phyloP scores from a whole-genome alignment of 2,888 invertebrate species.

The Caprella mutica region DNA sequence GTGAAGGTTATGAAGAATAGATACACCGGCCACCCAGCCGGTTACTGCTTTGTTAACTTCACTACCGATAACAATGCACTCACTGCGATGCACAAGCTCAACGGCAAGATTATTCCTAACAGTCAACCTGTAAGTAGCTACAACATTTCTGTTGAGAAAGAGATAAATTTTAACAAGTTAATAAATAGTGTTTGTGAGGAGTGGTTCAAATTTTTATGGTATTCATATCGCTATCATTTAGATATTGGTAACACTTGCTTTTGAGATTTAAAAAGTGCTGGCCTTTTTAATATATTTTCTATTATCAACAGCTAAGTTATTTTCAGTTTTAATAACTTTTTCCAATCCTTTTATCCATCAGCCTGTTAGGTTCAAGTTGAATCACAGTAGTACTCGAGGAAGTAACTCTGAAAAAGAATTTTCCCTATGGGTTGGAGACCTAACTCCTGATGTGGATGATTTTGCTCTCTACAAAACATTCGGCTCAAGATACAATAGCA shows the following conservation, averaged over 20 bases:
- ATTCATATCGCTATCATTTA: too few relatives aligned
- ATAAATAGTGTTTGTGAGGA: too few relatives aligned
- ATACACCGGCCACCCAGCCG: constrained; percentile 81
- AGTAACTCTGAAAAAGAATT: constrained; percentile 67
- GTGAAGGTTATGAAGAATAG: constrained; percentile 77
- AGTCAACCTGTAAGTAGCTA: constrained; percentile 60
- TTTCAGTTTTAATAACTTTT: constrained; percentile 2
- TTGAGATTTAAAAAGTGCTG: constrained; percentile 8
- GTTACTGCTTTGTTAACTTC: constrained; percentile 89
- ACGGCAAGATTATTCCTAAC: constrained; percentile 88
- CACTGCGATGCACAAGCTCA: constrained; percentile 86
- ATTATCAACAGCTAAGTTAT: neutral
- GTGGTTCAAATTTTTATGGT: too few relatives aligned
- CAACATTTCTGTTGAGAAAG: neutral
- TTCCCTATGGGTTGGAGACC: constrained; percentile 91
- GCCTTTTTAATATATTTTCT: neutral
- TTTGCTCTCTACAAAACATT: constrained; percentile 84
- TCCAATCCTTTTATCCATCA: constrained; percentile 36
- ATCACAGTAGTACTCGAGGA: constrained; percentile 72
- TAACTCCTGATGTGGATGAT: constrained; percentile 87
- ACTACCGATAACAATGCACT: constrained; percentile 80
- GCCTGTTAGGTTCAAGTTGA: constrained; percentile 62
- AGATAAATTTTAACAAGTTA: too few relatives aligned
- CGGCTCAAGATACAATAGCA: constrained; percentile 78
- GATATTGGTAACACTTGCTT: too few relatives aligned